phyloP scores from a whole-genome alignment of 2,113 vertebrate genomes.

The Malurus elegans region DNA sequence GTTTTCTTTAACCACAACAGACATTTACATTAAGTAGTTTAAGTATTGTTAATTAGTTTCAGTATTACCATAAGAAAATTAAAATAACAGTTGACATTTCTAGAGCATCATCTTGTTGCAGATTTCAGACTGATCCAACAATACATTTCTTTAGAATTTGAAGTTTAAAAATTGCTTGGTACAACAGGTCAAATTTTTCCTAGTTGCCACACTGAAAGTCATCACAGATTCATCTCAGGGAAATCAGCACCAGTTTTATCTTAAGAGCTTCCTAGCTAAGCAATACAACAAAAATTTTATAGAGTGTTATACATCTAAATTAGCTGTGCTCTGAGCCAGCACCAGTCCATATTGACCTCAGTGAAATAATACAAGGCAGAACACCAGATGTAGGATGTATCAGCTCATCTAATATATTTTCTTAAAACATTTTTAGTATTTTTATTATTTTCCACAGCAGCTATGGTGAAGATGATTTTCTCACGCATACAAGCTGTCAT shows the following conservation, averaged over 20 bases:
- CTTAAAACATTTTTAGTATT: background rate
- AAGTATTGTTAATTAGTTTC: slow-evolving; percentile 33
- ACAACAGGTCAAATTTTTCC: background rate
- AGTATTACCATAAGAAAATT: background rate
- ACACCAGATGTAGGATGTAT: background rate
- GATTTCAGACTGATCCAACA: background rate
- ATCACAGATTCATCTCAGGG: background rate
- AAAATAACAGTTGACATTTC: slow-evolving; percentile 7
- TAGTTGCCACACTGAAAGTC: background rate
- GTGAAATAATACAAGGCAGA: background rate
- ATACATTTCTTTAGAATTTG: background rate
- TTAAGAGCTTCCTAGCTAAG: background rate
- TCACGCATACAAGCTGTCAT: background rate
- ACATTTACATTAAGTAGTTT: slow-evolving; percentile 21
- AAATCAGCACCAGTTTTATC: background rate
- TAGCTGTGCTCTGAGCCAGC: background rate
- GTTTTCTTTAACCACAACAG: slow-evolving; percentile 48
- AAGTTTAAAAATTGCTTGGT: background rate
- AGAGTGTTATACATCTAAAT: background rate
- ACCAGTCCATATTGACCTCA: background rate
- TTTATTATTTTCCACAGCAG: background rate
- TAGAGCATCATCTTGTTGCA: background rate
- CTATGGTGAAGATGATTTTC: background rate
- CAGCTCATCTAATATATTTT: background rate
- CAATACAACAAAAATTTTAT: background rate